Base-by-base conservation (phyloP, 2,888 invertebrate species). In the Leptodirus hochenwartii region DNA sequence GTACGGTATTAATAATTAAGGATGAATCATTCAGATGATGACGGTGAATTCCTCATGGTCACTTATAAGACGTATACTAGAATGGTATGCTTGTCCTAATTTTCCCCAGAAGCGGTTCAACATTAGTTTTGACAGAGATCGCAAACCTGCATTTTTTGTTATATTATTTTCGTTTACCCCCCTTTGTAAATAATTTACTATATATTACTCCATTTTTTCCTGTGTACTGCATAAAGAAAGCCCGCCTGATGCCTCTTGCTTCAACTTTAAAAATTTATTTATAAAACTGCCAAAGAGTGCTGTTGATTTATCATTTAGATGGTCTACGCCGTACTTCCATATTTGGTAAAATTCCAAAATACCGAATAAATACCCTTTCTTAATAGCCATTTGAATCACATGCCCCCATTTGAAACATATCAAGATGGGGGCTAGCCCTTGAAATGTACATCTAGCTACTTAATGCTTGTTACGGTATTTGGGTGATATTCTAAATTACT, bases 271-370 rank as follows among this genome's bases (percentile, higher is more conserved):
- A 33, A 47, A 49, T 4, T 36, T 43, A 30, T 50, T 43, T 2
- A 51, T 42, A 35, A 47, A 51, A 1, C 37, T 39, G 3, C 42
- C 31, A 37, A 53, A 52, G 9, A 52, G 30, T 4, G 48, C 47
- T 11, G 27, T 31, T n/a, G n/a, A n/a, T n/a, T n/a, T n/a, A 15
- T 10, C 34, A 31, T 45, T 34, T 17, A 48, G 53, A 29, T 50
- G 41, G 43, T 44, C 47, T 6, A 50, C 43, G 36, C 49, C 46
- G 25, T 41, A 36, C 11, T 25, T 20, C 34, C 48, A 51, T 8
- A 51, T 43, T 35, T 50, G 49, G 22, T 39, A 35, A 4, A 50
- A 39, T 23, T 48, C 35, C 1, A 45, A 3, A n/a, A 51, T 37
- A n/a, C n/a, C n/a, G n/a, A n/a, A n/a, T 26, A 34, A 32, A 30